Conservation (phyloP, 2,797 vertebrate genomes). For the Trachurus trachurus region DNA sequence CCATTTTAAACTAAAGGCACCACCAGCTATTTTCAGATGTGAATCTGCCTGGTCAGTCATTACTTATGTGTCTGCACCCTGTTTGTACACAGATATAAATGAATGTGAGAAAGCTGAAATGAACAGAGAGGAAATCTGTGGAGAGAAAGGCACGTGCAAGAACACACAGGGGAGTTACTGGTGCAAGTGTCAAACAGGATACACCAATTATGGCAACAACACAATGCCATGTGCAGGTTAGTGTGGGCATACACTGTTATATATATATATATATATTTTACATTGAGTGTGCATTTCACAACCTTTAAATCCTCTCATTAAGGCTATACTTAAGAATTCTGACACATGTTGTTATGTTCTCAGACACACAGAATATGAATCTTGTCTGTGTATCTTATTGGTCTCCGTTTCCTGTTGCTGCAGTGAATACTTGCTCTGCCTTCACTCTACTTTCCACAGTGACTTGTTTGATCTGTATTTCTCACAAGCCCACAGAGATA, state of each 20-base stretch:
- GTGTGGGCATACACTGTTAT: neutral
- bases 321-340: neutral
- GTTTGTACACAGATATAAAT: constrained; percentile 68
- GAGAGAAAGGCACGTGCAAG: constrained; percentile 53
- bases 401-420: neutral
- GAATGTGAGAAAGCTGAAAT: constrained; percentile 57
- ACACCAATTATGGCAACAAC: constrained; percentile 75
- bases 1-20: neutral
- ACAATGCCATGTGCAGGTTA: constrained; percentile 75
- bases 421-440: neutral
- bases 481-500: neutral
- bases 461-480: neutral
- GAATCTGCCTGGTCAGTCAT: neutral
- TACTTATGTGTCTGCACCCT: constrained; percentile 1
- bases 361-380: neutral
- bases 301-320: neutral
- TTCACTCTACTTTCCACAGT: neutral
- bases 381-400: neutral
- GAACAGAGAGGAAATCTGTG: constrained; percentile 52
- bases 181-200: constrained; percentile 75
- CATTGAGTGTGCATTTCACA: neutral
- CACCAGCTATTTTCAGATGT: neutral
- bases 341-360: no score
- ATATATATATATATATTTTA: no score
- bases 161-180: constrained; percentile 73